Conservation (phyloP, 1,140 invertebrate species). For the Mamestra configurata region DNA sequence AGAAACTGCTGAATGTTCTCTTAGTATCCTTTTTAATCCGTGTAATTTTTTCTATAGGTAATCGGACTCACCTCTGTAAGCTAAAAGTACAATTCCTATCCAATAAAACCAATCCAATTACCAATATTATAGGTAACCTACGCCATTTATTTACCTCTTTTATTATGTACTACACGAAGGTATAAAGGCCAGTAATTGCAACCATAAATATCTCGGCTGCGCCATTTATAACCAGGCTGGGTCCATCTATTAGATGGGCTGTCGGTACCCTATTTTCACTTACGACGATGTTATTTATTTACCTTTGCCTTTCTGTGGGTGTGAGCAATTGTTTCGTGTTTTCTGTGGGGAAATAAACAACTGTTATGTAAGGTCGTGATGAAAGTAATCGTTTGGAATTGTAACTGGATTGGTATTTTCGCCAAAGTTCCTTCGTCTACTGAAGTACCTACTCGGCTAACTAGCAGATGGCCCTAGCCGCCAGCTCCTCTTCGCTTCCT, state of each 20-base stretch:
- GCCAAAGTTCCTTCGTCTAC: too few relatives aligned
- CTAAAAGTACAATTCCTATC: not conserved
- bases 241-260: conserved; percentile 73
- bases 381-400: not conserved
- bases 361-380: conserved; percentile 27
- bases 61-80: not conserved
- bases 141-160: conserved; percentile 41
- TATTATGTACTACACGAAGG: conserved; percentile 33
- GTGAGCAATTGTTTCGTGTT: conserved; percentile 52
- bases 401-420: not conserved
- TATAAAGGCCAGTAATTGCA: conserved; percentile 71
- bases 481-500: too few relatives aligned
- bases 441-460: too few relatives aligned
- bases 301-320: conserved; percentile 52
- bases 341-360: conserved; percentile 51
- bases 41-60: too few relatives aligned
- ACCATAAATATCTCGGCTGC: conserved; percentile 76
- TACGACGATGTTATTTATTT: conserved; percentile 62
- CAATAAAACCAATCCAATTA: conserved; percentile 17
- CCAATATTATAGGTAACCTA: not conserved
- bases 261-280: conserved; percentile 73
- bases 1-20: too few relatives aligned
- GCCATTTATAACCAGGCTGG: conserved; percentile 73
- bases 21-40: too few relatives aligned
- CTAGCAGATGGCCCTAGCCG: too few relatives aligned